A percentile compares a stretch with the other conserved stretches of the same genome.
These are phyloP conservation scores for Antheraea assamensis DNA, from an alignment of 2,888 invertebrate genomes.

Conservation along the genomic window DNA sequence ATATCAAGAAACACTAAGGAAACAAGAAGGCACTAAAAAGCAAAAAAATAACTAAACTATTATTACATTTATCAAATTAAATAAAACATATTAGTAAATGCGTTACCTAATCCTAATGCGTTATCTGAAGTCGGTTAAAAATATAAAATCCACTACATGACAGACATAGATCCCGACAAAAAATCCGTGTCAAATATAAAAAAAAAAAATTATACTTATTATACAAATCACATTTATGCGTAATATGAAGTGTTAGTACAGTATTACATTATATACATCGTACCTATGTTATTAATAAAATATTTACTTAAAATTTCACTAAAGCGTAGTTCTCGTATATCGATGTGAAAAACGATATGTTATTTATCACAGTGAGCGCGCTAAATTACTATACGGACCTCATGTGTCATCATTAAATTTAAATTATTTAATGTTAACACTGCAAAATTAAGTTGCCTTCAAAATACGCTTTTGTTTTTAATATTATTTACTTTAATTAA, in stretches of 20 bases:
- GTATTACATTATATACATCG: background rate
- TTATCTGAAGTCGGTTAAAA: too few species aligned
- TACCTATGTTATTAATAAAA: background rate
- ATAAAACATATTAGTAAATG: too few species aligned
- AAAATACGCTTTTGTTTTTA: background rate
- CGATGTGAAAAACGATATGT: background rate
- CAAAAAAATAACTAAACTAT: too few species aligned
- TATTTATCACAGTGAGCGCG: background rate
- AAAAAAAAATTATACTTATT: too few species aligned
- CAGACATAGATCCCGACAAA: too few species aligned
- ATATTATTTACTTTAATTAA: background rate
- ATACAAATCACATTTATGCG: too few species aligned
- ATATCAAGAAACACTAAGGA: too few species aligned
- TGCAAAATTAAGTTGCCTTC: background rate
- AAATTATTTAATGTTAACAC: background rate
- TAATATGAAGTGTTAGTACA: background rate
- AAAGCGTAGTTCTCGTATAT: background rate
- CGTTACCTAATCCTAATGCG: too few species aligned
- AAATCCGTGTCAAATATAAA: too few species aligned
- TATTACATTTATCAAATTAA: too few species aligned
- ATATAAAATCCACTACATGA: too few species aligned
- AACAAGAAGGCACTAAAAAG: too few species aligned
- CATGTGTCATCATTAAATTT: background rate
- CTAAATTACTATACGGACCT: background rate
- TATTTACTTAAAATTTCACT: background rate